A percentile compares a stretch with the other conserved stretches of the same genome.
Conservation (phyloP, 2,797 vertebrate genomes). For the Emys orbicularis region DNA sequence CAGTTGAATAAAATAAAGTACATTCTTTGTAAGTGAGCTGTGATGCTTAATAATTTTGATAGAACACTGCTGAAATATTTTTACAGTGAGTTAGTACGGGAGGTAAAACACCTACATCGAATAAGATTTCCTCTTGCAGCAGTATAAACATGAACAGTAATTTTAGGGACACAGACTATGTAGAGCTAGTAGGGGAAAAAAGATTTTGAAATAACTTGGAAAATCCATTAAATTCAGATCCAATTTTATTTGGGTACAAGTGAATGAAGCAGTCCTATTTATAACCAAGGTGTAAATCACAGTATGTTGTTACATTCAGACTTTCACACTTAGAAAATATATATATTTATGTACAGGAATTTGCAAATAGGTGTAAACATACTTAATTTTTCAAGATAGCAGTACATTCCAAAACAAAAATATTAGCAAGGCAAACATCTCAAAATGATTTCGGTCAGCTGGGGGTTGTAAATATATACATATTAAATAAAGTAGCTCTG, state of each 20-base stretch:
- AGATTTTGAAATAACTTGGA: not conserved
- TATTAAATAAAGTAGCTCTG: conserved; percentile 71
- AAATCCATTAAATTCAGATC: conserved; percentile 66
- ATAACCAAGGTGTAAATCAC: conserved; percentile 81
- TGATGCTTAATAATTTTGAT: not conserved
- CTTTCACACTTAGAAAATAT: conserved; percentile 83
- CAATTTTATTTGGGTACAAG: conserved; percentile 79
- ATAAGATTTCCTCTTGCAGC: no score
- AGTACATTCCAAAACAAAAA: conserved; percentile 78
- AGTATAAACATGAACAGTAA: not conserved
- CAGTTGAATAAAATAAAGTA: conserved; percentile 88
- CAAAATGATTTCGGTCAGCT: conserved; percentile 66
- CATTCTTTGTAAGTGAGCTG: conserved; percentile 78
- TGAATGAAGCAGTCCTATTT: conserved; percentile 73
- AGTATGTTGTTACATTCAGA: conserved; percentile 81
- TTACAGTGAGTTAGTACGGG: not conserved
- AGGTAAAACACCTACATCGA: not conserved
- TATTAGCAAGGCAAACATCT: conserved; percentile 75
- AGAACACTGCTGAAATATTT: not conserved
- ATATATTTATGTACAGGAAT: conserved; percentile 82
- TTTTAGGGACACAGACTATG: not conserved
- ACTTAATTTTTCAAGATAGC: conserved; percentile 77
- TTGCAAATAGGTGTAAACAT: conserved; percentile 82
- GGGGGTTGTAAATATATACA: conserved; percentile 54
- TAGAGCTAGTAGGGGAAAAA: not conserved